Evolutionary conservation across 1,140 invertebrate species (phyloP).

Genomic region (Ceratoteleas bidentatus): DNA sequence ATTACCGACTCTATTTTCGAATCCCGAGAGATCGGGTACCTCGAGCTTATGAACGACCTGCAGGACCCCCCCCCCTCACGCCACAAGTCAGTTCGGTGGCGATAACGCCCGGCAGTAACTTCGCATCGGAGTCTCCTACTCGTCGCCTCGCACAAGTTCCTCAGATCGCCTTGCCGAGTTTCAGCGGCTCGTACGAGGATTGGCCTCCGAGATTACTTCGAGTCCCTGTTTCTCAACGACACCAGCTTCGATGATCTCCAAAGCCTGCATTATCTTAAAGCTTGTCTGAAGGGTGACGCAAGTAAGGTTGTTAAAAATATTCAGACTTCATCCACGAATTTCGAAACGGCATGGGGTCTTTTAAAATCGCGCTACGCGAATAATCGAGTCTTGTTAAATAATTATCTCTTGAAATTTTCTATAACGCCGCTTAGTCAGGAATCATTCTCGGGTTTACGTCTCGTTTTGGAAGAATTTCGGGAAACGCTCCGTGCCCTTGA

Average conservation of each 20-base stretch:
- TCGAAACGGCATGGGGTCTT: conserved; percentile 1
- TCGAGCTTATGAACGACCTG: no score
- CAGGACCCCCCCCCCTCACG: no score
- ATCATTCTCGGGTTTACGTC: no score
- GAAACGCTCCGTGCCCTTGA: no score
- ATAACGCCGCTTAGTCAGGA: no score
- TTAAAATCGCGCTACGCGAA: conserved; percentile 2
- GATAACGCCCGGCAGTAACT: no score
- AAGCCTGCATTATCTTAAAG: conserved; percentile 2
- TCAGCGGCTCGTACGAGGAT: neutral
- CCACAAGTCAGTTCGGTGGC: no score
- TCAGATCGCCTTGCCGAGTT: neutral
- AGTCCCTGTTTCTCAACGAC: neutral
- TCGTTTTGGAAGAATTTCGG: no score
- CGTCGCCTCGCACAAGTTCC: no score
- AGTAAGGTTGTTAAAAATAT: neutral
- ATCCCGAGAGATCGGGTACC: no score
- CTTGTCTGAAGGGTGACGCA: neutral
- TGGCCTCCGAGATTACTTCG: conserved; percentile 4
- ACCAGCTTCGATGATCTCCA: neutral
- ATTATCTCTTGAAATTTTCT: neutral
- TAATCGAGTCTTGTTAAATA: neutral
- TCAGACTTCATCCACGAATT: neutral
- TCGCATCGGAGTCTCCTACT: no score
- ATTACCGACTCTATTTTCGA: no score